phyloP scores from a whole-genome alignment of 2,797 vertebrate species.

The Lithobates sylvaticus region DNA sequence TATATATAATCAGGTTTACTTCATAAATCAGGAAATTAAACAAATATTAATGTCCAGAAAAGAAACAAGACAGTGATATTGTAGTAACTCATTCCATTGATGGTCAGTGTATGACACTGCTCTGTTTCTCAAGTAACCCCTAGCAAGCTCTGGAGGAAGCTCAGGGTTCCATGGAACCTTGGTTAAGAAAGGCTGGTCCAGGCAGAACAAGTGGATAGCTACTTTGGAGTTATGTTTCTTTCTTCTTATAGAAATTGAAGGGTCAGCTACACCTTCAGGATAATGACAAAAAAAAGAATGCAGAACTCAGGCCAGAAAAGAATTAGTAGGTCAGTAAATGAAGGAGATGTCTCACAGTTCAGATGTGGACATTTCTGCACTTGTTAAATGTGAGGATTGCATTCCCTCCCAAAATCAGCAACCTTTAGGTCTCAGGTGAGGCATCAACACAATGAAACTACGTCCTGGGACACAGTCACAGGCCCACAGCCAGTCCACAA shows the following conservation, averaged over 20 bases:
- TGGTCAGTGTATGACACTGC: too few species aligned
- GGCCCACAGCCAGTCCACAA: conserved; percentile 42
- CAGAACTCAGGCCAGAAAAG: background rate
- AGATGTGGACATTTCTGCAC: background rate
- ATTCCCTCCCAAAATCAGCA: background rate
- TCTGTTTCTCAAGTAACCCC: too few species aligned
- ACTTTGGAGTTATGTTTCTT: background rate
- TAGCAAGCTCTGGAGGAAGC: too few species aligned
- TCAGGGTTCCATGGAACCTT: too few species aligned
- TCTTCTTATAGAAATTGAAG: background rate
- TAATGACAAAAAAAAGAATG: background rate
- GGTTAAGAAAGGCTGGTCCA: too few species aligned
- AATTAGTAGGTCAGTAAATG: background rate
- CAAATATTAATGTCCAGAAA: too few species aligned
- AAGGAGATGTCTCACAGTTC: background rate
- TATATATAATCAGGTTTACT: too few species aligned
- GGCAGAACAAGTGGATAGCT: background rate
- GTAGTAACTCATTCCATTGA: too few species aligned
- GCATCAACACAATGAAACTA: background rate
- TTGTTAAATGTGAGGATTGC: background rate
- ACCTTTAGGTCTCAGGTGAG: background rate
- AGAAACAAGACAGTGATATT: too few species aligned
- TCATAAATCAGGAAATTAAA: too few species aligned
- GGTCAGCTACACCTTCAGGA: background rate
- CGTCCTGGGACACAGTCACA: conserved; percentile 15